Percentiles rank a stretch among this genome's conserved stretches.
phyloP scores from a whole-genome alignment of 1,140 invertebrate species.

The Battus philenor region DNA sequence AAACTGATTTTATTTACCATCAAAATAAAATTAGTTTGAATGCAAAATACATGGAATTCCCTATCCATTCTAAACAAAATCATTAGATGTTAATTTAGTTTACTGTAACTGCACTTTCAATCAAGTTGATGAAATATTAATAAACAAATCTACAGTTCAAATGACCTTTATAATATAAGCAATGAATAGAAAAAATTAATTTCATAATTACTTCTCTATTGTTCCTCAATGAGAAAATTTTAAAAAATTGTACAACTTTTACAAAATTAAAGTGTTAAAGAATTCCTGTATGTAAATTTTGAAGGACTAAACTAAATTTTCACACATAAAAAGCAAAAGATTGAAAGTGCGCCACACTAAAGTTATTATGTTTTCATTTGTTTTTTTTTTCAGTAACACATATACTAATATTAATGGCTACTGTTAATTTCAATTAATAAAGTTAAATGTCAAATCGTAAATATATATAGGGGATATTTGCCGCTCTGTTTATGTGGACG shows the following conservation, averaged over 20 bases:
- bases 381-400: too few relatives aligned
- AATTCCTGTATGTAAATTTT: background rate
- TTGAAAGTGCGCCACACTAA: conserved; percentile 13
- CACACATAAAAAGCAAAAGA: too few relatives aligned
- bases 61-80: conserved; percentile 15
- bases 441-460: conserved; percentile 10
- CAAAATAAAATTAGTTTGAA: conserved; percentile 2
- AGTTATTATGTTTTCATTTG: background rate
- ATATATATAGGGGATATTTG: conserved; percentile 6
- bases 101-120: conserved; percentile 12
- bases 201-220: too few relatives aligned
- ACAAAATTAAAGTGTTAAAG: background rate
- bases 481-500: background rate
- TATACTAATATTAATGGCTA: conserved; percentile 7
- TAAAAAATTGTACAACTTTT: too few relatives aligned
- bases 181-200: too few relatives aligned
- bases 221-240: too few relatives aligned
- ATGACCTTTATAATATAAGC: too few relatives aligned
- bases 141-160: too few relatives aligned
- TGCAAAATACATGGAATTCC: conserved; percentile 8
- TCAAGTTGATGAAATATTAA: background rate
- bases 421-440: conserved; percentile 10
- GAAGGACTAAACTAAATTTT: conserved; percentile 1
- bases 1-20: conserved; percentile 12
- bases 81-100: background rate